Conservation (phyloP, 2,113 vertebrate genomes). For the Pogonocichla stellata region DNA sequence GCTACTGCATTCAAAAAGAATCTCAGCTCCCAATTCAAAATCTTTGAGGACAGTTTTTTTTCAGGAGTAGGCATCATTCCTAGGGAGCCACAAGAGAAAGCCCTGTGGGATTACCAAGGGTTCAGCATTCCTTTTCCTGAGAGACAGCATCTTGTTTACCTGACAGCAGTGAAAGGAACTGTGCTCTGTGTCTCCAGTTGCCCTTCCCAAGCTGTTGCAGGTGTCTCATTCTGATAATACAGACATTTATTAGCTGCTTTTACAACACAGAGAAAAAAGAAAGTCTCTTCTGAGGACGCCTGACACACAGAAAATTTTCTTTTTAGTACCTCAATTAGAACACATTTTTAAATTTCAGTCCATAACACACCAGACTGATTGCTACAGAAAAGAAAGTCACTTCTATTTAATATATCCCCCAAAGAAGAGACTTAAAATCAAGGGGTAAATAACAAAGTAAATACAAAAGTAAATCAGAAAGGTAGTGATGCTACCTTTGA, state of each 20-base stretch:
- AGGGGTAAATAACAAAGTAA: neutral
- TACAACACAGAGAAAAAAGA: neutral
- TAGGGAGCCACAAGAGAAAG: neutral
- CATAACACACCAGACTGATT: neutral
- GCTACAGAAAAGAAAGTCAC: neutral
- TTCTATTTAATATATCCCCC: neutral
- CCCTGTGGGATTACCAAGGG: neutral
- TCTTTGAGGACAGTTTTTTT: neutral
- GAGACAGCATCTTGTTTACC: neutral
- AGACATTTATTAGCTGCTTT: neutral
- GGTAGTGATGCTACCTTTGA: neutral
- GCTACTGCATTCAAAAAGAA: neutral
- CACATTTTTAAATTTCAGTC: neutral
- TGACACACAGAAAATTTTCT: neutral
- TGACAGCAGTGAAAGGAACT: neutral
- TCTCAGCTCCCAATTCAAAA: neutral
- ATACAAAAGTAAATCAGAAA: neutral
- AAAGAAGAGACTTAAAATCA: neutral
- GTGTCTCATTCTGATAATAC: neutral
- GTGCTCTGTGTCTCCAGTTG: neutral
- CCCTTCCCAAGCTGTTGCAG: neutral
- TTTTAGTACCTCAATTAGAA: neutral
- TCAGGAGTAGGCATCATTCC: neutral
- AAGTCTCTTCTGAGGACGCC: neutral
- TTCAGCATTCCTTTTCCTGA: neutral